Evolutionary conservation across 1,140 invertebrate species (phyloP).

Genomic region (Spodoptera litura): DNA sequence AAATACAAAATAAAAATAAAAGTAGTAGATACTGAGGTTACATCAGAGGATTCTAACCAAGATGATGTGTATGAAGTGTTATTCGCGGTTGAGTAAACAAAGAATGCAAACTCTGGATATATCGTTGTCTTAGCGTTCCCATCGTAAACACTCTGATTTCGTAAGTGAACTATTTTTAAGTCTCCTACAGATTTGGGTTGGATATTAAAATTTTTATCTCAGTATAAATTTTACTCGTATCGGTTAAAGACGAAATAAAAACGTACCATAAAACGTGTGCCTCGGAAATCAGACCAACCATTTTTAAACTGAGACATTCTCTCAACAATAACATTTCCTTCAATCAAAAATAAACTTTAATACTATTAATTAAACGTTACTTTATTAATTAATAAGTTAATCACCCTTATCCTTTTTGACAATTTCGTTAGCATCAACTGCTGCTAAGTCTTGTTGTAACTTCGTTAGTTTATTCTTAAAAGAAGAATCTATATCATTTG

Average conservation of each 20-base stretch:
- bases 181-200: slow-evolving; percentile 16
- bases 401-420: slow-evolving; percentile 45
- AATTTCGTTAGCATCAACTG: slow-evolving; percentile 53
- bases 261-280: background rate
- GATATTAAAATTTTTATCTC: slow-evolving; percentile 42
- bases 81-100: slow-evolving; percentile 38
- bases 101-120: background rate
- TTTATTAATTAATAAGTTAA: slow-evolving; percentile 33
- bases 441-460: slow-evolving; percentile 57
- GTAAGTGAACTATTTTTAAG: slow-evolving; percentile 48
- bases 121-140: slow-evolving; percentile 13
- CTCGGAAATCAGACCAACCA: too few species aligned
- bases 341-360: too few species aligned
- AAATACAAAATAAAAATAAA: background rate
- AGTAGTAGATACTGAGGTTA: background rate
- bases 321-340: background rate
- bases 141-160: slow-evolving; percentile 43
- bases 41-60: background rate
- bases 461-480: slow-evolving; percentile 65
- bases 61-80: background rate
- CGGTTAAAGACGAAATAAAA: background rate
- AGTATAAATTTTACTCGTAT: slow-evolving; percentile 18
- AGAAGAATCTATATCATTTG: slow-evolving; percentile 54
- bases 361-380: background rate
- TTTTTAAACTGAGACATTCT: too few species aligned